phyloP scores from a whole-genome alignment of 2,797 vertebrate genomes.

The Anas georgica region DNA sequence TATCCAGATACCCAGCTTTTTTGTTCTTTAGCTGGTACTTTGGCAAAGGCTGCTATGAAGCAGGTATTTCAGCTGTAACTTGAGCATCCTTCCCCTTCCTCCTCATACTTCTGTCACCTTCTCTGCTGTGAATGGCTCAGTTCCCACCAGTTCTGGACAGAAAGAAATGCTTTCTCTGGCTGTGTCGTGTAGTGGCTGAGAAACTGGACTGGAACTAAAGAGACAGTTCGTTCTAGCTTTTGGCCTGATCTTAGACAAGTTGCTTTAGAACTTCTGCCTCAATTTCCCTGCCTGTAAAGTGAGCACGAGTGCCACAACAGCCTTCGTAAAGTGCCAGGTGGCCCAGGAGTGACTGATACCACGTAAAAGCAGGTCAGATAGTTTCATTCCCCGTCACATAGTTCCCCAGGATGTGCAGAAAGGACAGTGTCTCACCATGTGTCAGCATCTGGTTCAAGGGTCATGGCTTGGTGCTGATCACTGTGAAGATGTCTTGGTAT shows the following conservation, averaged over 20 bases:
- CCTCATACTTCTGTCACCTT: rapidly evolving
- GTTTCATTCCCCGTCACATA: rapidly evolving
- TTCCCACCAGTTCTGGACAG: not conserved
- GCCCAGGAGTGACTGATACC: not conserved
- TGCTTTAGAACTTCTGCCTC: not conserved
- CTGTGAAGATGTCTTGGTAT: not conserved
- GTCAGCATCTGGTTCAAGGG: rapidly evolving
- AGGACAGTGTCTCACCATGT: not conserved
- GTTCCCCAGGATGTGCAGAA: not conserved
- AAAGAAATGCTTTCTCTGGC: not conserved
- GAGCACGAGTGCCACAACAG: not conserved
- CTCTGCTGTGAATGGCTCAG: not conserved
- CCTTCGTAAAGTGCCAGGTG: not conserved
- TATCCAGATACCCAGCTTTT: not conserved
- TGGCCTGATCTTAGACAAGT: not conserved
- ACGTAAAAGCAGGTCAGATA: not conserved
- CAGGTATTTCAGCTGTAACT: not conserved
- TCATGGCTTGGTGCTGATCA: not conserved
- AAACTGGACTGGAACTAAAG: not conserved
- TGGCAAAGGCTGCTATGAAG: not conserved
- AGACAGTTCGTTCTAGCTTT: not conserved
- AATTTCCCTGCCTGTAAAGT: not conserved
- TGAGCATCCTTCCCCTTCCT: not conserved
- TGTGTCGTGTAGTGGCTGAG: not conserved
- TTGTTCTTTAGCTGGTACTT: not conserved